Conservation (phyloP, 2,888 invertebrate genomes). For the Lucinisca nassula region DNA sequence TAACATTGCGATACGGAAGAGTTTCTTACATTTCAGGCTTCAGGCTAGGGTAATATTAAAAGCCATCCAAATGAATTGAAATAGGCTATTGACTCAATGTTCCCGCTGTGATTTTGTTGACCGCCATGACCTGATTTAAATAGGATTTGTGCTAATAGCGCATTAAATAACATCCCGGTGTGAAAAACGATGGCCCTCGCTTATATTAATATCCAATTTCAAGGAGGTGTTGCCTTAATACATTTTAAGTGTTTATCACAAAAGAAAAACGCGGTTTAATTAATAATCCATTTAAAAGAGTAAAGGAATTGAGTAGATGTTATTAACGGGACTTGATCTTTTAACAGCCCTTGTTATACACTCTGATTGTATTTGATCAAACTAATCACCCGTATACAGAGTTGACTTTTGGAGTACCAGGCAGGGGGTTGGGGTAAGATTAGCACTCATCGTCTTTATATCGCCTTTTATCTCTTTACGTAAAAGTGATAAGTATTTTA, state of each 20-base stretch:
- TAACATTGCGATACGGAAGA: neutral
- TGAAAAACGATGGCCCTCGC: constrained; percentile 20
- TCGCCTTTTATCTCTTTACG: neutral
- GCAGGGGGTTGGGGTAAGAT: neutral
- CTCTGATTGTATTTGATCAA: neutral
- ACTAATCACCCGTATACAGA: neutral
- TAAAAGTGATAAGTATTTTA: neutral
- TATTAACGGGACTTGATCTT: neutral
- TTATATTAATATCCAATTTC: constrained; percentile 63
- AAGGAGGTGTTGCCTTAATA: constrained; percentile 37
- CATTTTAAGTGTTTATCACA: neutral
- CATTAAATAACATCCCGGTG: constrained; percentile 43
- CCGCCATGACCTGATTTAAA: constrained; percentile 27
- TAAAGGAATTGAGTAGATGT: neutral
- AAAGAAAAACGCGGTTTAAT: constrained; percentile 52
- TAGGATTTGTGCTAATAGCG: constrained; percentile 35
- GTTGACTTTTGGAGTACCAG: neutral
- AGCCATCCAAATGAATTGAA: constrained; percentile 3
- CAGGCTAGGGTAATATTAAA: neutral
- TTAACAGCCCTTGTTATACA: neutral
- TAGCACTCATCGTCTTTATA: neutral
- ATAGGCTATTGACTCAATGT: constrained; percentile 1
- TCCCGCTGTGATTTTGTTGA: constrained; percentile 24
- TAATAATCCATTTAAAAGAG: constrained; percentile 32
- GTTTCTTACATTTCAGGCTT: neutral